phyloP scores from a whole-genome alignment of 2,888 invertebrate species.

The Alloscopus bannaensis region DNA sequence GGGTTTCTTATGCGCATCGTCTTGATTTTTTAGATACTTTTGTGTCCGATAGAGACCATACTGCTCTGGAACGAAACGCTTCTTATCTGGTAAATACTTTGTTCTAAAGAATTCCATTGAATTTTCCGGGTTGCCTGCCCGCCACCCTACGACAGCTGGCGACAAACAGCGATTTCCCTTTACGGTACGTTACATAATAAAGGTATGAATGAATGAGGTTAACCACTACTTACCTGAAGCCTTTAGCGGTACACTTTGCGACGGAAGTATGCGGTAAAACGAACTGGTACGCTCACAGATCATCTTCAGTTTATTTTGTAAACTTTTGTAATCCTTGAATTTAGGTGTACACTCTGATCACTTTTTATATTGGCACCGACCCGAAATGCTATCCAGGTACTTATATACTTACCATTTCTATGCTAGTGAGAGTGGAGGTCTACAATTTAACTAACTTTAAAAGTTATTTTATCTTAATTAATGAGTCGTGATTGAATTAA shows the following conservation, averaged over 20 bases:
- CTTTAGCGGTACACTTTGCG: slow-evolving; percentile 41
- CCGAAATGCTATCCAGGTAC: no score
- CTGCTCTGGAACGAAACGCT: slow-evolving; percentile 65
- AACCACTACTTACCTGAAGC: slow-evolving; percentile 60
- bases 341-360: no score
- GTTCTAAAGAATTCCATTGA: slow-evolving; percentile 52
- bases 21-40: slow-evolving; percentile 46
- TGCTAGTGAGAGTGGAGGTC: no score
- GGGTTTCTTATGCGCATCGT: not conserved
- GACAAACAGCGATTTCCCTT: no score
- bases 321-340: not conserved
- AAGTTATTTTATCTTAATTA: no score
- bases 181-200: not conserved
- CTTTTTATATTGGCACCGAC: no score
- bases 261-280: slow-evolving; percentile 34
- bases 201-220: not conserved
- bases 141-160: slow-evolving; percentile 63
- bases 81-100: slow-evolving; percentile 45
- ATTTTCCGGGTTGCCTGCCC: slow-evolving; percentile 45
- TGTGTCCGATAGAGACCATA: slow-evolving; percentile 64
- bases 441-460: no score
- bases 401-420: no score
- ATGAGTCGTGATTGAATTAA: no score
- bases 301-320: not conserved
- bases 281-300: not conserved